Base-by-base conservation (phyloP, 2,797 vertebrate genomes). In the Eupleurogrammus muticus region DNA sequence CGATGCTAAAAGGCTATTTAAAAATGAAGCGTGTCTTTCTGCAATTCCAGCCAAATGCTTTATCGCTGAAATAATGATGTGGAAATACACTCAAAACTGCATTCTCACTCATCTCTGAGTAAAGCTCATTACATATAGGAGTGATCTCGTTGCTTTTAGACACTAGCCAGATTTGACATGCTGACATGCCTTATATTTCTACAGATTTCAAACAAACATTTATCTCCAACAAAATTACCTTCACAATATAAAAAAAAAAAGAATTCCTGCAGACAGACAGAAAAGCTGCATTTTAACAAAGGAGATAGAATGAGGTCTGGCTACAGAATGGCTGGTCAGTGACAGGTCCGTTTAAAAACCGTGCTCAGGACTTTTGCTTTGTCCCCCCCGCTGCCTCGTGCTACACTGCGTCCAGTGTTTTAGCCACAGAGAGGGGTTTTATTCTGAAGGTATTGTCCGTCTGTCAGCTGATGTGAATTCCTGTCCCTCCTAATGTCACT, bases 61-160 rank as follows among this genome's bases (percentile, higher is more conserved):
- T 80, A 90, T 78, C 83, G 82, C 81, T 92, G 73, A 91, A 93
- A 92, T 89, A 91, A 91, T 86, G 70, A 90, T 91, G 81, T 73
- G 73, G 89, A 90, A 91, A 89, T 80, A 84, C 70, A 53, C 73
- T 83, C 71, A 75, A 79, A 87, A 80, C 48, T 62, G 55, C 56
- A 51, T 58, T 75, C n/a, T 63, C 79, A 55, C 56, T 75, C 51
- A 63, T 44, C 40, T 44, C 70, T 77, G 72, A 88, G 87, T 87
- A 85, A 76, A 86, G 80, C 44, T 42, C 35, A 44, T 44, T 44
- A 17, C 7, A 17, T 44, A 44, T 16, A 42, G 38, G 36, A 42
- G 38, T 42, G 38, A 14, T 44, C 16, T 17, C 17, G 16, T n/a
- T 44, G 40, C 40, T n/a, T 44, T 44, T n/a, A 44, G 11, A 44